Conservation (phyloP, 2,113 vertebrate species). For the Solenodon paradoxus region DNA sequence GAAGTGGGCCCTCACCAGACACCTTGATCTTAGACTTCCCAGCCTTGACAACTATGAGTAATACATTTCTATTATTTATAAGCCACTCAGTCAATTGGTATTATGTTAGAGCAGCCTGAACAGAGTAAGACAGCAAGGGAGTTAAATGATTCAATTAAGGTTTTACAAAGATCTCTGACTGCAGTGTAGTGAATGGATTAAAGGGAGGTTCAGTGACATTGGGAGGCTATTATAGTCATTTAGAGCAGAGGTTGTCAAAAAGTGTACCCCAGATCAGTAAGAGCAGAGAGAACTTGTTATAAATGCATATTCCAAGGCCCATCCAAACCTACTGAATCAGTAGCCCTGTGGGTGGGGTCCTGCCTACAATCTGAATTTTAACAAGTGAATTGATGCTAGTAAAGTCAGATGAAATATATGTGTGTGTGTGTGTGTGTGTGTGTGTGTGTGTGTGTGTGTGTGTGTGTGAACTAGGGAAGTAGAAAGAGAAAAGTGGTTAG, state of each 20-base stretch:
- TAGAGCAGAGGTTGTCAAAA: background rate
- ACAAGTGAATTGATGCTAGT: background rate
- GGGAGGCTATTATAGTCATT: background rate
- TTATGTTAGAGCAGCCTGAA: background rate
- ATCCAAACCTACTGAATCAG: background rate
- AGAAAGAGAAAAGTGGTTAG: background rate
- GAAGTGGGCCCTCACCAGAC: background rate
- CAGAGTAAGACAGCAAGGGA: background rate
- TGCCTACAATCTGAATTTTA: background rate
- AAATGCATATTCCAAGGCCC: background rate
- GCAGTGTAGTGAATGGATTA: background rate
- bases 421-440: too few relatives aligned
- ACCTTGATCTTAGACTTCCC: background rate
- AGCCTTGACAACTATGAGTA: background rate
- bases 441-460: too few relatives aligned
- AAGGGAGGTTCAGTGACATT: background rate
- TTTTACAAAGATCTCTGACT: background rate
- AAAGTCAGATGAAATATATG: background rate
- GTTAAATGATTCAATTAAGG: background rate
- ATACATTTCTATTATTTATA: background rate
- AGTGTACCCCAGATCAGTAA: background rate
- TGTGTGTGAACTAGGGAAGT: background rate
- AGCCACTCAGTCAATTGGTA: background rate
- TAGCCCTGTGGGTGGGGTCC: too few relatives aligned
- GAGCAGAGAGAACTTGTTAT: background rate